phyloP scores from a whole-genome alignment of 1,140 invertebrate genomes.

The Drosophila albomicans region DNA sequence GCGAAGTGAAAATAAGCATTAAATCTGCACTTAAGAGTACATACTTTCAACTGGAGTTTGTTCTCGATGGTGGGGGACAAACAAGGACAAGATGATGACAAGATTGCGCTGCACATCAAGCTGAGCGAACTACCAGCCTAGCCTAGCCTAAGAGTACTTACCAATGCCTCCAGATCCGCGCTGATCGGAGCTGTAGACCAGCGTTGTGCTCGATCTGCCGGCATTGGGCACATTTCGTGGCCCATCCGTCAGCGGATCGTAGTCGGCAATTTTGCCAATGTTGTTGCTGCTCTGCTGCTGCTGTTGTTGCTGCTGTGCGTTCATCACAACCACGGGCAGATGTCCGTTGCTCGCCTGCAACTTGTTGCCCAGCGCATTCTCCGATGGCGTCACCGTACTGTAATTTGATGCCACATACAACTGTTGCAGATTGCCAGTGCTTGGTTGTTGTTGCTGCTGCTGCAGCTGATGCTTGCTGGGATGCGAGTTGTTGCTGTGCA shows the following conservation, averaged over 20 bases:
- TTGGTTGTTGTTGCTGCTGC: constrained; percentile 16
- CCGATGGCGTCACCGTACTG: constrained; percentile 69
- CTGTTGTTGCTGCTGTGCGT: constrained; percentile 44
- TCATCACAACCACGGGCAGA: constrained; percentile 32
- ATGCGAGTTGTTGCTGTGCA: constrained; percentile 43
- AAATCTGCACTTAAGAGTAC: too few relatives aligned
- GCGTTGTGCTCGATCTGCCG: constrained; percentile 90
- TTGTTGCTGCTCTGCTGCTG: constrained; percentile 63
- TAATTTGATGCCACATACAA: constrained; percentile 72
- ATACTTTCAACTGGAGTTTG: neutral
- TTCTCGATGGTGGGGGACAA: neutral
- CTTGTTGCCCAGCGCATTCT: constrained; percentile 60
- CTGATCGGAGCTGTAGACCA: constrained; percentile 93
- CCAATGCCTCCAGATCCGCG: constrained; percentile 85
- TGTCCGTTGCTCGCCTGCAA: constrained; percentile 66
- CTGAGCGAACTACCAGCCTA: constrained; percentile 61
- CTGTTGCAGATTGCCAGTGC: constrained; percentile 62
- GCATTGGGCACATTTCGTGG: constrained; percentile 91
- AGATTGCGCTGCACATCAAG: constrained; percentile 45
- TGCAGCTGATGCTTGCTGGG: constrained; percentile 39
- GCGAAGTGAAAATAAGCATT: neutral
- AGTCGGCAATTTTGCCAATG: constrained; percentile 91
- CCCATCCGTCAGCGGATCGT: constrained; percentile 90
- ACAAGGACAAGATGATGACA: constrained; percentile 69
- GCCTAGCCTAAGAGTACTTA: constrained; percentile 60